phyloP scores from a whole-genome alignment of 2,797 vertebrate species.

The Euphonia xanthogaster region DNA sequence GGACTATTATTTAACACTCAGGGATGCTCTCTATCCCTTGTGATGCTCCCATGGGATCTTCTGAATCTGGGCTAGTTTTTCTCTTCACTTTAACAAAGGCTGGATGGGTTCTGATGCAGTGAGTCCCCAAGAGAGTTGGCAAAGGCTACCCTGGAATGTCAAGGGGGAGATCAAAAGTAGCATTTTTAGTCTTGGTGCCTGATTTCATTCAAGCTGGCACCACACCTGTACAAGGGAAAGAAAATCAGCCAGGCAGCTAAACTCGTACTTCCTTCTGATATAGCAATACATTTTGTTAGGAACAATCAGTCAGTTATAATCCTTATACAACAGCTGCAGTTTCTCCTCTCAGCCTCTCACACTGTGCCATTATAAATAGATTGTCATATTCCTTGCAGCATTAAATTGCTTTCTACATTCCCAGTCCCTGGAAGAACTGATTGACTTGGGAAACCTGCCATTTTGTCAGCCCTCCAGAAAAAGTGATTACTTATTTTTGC shows the following conservation, averaged over 20 bases:
- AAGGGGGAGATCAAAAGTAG: not conserved
- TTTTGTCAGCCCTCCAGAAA: conserved; percentile 26
- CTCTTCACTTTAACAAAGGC: not conserved
- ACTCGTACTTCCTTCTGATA: conserved; percentile 49
- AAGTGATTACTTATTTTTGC: conserved; percentile 41
- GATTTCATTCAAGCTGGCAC: not conserved
- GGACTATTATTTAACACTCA: not conserved
- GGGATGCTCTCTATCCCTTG: not conserved
- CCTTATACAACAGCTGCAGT: conserved; percentile 68
- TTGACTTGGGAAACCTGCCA: conserved; percentile 52
- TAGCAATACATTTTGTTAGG: conserved; percentile 54
- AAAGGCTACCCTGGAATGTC: not conserved
- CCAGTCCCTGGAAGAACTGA: not conserved
- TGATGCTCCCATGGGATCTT: not conserved
- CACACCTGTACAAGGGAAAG: not conserved
- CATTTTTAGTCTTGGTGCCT: not conserved
- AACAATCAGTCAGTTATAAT: conserved; percentile 69
- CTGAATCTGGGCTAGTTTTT: not conserved
- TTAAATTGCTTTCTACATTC: conserved; percentile 59
- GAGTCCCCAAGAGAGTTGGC: not conserved
- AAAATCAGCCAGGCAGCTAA: conserved; percentile 2
- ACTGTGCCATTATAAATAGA: conserved; percentile 69
- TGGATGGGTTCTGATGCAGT: not conserved
- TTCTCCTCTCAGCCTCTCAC: conserved; percentile 52
- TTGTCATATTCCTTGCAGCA: conserved; percentile 65